Percentiles rank a stretch among this genome's conserved stretches.
phyloP scores from a whole-genome alignment of 2,113 vertebrate species.

The Solea senegalensis region DNA sequence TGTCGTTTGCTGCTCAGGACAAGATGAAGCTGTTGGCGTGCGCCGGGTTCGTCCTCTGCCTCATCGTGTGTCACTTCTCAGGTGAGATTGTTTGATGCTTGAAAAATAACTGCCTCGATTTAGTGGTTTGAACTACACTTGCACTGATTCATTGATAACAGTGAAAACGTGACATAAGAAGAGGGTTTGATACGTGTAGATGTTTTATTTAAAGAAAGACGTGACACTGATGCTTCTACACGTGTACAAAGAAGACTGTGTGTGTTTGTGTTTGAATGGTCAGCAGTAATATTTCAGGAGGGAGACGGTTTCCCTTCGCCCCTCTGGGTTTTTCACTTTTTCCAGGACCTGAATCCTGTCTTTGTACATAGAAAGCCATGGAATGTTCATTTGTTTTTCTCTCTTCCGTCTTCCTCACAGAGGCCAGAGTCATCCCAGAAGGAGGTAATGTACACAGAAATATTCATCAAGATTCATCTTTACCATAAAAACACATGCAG shows the following conservation, averaged over 20 bases:
- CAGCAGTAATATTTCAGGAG: conserved; percentile 73
- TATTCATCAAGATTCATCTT: background rate
- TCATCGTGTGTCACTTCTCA: conserved; percentile 53
- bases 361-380: conserved; percentile 61
- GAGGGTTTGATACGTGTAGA: background rate
- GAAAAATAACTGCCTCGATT: background rate
- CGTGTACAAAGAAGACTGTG: conserved; percentile 53
- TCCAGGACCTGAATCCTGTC: conserved; percentile 70
- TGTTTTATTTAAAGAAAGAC: background rate
- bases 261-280: conserved; percentile 32
- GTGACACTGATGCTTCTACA: conserved; percentile 13
- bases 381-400: conserved; percentile 58
- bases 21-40: conserved; percentile 76
- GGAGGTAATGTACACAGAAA: conserved; percentile 71
- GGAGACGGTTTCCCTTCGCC: conserved; percentile 59
- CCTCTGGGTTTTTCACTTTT: conserved; percentile 44
- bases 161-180: background rate
- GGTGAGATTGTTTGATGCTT: conserved; percentile 64
- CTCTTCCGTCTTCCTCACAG: conserved; percentile 73
- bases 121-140: background rate
- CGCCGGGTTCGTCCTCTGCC: conserved; percentile 62
- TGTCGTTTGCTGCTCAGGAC: background rate
- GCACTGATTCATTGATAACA: background rate
- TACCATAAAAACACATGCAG: no score
- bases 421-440: conserved; percentile 84